Conservation (phyloP, 2,797 vertebrate genomes). For the Danionella dracula region DNA sequence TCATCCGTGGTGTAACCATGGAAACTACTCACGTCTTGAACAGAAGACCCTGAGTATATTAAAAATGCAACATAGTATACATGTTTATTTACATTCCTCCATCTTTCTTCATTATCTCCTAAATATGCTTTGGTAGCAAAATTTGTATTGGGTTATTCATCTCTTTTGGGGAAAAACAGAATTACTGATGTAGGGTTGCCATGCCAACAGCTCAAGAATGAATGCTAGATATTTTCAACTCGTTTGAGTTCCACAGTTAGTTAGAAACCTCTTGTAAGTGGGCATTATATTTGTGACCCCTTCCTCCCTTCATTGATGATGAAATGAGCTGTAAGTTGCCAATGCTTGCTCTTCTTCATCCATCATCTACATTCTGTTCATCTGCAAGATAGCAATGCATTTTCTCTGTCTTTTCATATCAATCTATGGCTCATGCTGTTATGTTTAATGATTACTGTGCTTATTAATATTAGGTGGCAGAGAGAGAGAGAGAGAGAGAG, state of each 20-base stretch:
- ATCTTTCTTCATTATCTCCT: constrained; percentile 26
- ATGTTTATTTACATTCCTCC: constrained; percentile 6
- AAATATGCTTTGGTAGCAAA: background rate
- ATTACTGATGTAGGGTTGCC: constrained; percentile 65
- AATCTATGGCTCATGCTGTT: background rate
- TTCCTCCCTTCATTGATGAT: constrained; percentile 7
- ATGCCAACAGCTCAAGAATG: constrained; percentile 55
- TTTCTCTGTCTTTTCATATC: background rate
- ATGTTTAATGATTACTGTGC: constrained; percentile 49
- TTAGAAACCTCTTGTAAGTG: constrained; percentile 15
- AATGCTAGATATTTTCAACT: constrained; percentile 38
- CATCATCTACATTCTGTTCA: constrained; percentile 51
- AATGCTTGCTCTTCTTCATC: background rate
- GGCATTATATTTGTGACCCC: background rate
- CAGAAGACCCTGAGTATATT: constrained; percentile 29
- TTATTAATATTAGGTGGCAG: constrained; percentile 50
- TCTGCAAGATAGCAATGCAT: background rate
- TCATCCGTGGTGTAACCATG: constrained; percentile 47
- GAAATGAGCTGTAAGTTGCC: constrained; percentile 22
- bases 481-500: too few relatives aligned
- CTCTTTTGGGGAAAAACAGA: constrained; percentile 42
- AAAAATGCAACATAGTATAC: constrained; percentile 14
- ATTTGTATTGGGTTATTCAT: too few relatives aligned
- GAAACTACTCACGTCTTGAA: constrained; percentile 46
- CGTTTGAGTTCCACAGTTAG: constrained; percentile 27